These are phyloP conservation scores for Temnothorax longispinosus DNA, from an alignment of 1,140 invertebrate species.

Conservation along the genomic window DNA sequence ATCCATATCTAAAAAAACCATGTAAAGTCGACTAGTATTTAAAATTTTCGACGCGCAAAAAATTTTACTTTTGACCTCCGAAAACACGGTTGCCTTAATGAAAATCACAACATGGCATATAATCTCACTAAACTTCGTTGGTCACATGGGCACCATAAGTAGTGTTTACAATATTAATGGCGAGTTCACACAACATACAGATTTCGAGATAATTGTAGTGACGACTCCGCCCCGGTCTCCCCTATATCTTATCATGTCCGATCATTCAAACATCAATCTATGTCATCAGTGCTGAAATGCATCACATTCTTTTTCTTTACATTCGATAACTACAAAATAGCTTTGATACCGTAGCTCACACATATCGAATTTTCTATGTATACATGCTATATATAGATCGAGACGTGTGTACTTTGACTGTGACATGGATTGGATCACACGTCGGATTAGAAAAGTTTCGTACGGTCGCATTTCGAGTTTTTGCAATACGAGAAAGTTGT, in stretches of 20 bases:
- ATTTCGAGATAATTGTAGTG: too few relatives aligned
- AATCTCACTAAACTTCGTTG: too few relatives aligned
- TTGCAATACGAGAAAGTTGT: constrained; percentile 22
- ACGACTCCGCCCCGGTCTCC: too few relatives aligned
- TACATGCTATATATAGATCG: background rate
- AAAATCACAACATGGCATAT: too few relatives aligned
- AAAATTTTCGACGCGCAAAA: too few relatives aligned
- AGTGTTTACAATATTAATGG: too few relatives aligned
- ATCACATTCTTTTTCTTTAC: background rate
- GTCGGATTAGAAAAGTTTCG: constrained; percentile 21
- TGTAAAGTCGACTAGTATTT: too few relatives aligned
- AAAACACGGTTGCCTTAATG: too few relatives aligned
- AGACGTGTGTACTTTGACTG: background rate
- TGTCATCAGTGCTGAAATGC: background rate
- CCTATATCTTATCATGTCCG: background rate
- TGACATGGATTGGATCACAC: constrained; percentile 20
- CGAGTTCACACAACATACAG: too few relatives aligned
- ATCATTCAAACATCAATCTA: background rate
- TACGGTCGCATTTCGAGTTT: background rate
- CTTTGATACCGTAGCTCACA: background rate
- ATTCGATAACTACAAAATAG: background rate
- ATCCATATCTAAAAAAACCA: too few relatives aligned
- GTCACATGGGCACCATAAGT: too few relatives aligned
- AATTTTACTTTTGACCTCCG: too few relatives aligned
- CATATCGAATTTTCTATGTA: background rate